Percentiles rank a stretch among this genome's conserved stretches.
phyloP scores from a whole-genome alignment of 2,797 vertebrate species.

The Leptoclinus maculatus region DNA sequence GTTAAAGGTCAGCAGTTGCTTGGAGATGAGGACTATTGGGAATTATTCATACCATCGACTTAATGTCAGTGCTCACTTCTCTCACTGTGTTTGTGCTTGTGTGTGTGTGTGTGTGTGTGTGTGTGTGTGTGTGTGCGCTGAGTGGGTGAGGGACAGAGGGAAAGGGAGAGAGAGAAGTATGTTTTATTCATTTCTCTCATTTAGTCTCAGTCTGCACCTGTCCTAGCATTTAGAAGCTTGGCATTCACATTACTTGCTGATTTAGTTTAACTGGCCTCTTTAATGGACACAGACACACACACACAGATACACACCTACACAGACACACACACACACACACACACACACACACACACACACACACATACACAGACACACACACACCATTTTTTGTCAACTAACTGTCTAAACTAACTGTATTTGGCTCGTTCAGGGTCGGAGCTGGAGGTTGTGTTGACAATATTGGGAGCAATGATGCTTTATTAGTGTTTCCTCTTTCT shows the following conservation, averaged over 20 bases:
- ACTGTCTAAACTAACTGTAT: slow-evolving; percentile 28
- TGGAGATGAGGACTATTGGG: slow-evolving; percentile 89
- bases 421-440: slow-evolving; percentile 25
- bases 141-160: slow-evolving; percentile 36
- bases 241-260: slow-evolving; percentile 97
- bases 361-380: slow-evolving; percentile 9
- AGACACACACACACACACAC: neutral
- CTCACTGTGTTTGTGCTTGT: slow-evolving; percentile 31
- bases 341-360: slow-evolving; percentile 20
- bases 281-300: slow-evolving; percentile 42
- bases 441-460: slow-evolving; percentile 2
- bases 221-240: slow-evolving; percentile 95
- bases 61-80: slow-evolving; percentile 91
- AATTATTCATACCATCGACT: slow-evolving; percentile 99
- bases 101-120: slow-evolving; percentile 22
- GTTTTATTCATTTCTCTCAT: slow-evolving; percentile 99
- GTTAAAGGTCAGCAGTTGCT: slow-evolving; percentile 93
- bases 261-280: slow-evolving; percentile 90
- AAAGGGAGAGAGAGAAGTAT: slow-evolving; percentile 71
- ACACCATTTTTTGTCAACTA: slow-evolving; percentile 7
- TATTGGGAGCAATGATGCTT: neutral
- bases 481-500: neutral
- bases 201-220: slow-evolving; percentile 96
- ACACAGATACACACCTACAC: slow-evolving; percentile 16
- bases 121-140: slow-evolving; percentile 8